These are phyloP conservation scores for Centroberyx gerrardi DNA, from an alignment of 2,797 vertebrate species.

Conservation along the genomic window DNA sequence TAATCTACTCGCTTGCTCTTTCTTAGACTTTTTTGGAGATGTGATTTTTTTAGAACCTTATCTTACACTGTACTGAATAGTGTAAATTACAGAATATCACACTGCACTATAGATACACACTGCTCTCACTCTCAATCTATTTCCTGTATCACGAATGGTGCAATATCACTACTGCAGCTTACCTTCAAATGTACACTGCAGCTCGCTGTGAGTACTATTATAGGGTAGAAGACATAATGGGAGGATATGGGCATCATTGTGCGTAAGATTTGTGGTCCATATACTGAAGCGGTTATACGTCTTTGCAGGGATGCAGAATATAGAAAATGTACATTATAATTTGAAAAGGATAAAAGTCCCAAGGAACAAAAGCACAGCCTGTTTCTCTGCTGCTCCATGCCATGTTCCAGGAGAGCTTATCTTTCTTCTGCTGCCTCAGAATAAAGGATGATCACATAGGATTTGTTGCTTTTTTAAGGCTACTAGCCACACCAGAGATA, in stretches of 20 bases:
- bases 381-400: neutral
- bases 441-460: conserved; percentile 9
- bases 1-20: no score
- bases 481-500: conserved; percentile 36
- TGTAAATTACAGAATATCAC: no score
- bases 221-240: neutral
- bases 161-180: no score
- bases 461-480: conserved; percentile 26
- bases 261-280: neutral
- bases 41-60: no score
- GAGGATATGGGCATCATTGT: neutral
- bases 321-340: neutral
- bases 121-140: no score
- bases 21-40: no score
- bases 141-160: no score
- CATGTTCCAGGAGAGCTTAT: neutral
- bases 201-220: neutral
- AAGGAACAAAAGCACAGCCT: neutral
- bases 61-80: no score
- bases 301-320: neutral
- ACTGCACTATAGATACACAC: no score
- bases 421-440: neutral
- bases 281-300: neutral
- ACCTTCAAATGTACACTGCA: no score
- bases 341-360: neutral